Base-by-base conservation (phyloP, 2,113 vertebrate genomes). In the Coracopsis vasa region DNA sequence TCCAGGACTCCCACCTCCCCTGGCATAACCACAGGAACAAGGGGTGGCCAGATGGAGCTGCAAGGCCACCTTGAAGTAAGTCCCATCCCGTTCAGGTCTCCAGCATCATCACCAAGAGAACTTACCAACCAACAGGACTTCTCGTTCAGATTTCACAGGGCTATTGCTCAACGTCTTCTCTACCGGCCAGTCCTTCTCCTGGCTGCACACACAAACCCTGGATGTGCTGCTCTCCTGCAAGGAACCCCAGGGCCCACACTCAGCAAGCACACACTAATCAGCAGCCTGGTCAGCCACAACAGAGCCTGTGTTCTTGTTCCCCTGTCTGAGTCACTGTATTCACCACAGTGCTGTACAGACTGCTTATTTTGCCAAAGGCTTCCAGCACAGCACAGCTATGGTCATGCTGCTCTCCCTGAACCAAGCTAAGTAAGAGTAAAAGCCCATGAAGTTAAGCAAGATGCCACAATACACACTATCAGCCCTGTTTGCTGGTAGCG, bases 41-140 rank as follows among this genome's bases (percentile, higher is more conserved):
- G 62, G 45, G 48, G 35, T 9, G 53, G 51, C 27, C 61, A 42
- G 65, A 2, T 16, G 58, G 35, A 83, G 74, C 77, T 27, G 44
- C 0, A 1, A 80, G 56, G 39, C 7, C 78, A 58, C 64, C 27
- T 2, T 12, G 31, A 25, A 67, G 17, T 2, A 50, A 50, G 3
- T 35, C 11, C 51, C 50, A 14, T 62, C 47, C 50, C 54, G 13
- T 51, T 37, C 45, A 25, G 50, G 20, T n/a, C 56, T 47, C 74
- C 13, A 11, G 74, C 53, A 61, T 2, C 15, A 0, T 15, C 87
- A 62, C 29, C 5, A 4, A 62, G 21, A 90, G 42, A 47, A 88
- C 99, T 97, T 97, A 99, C 99, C 99, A 29, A 99, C 99, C 27
- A 99, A 97, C 53, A 99, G 97, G 39, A 99, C 99, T 94, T 99